Conservation (phyloP, 2,888 invertebrate species). For the Dorcus hopei region DNA sequence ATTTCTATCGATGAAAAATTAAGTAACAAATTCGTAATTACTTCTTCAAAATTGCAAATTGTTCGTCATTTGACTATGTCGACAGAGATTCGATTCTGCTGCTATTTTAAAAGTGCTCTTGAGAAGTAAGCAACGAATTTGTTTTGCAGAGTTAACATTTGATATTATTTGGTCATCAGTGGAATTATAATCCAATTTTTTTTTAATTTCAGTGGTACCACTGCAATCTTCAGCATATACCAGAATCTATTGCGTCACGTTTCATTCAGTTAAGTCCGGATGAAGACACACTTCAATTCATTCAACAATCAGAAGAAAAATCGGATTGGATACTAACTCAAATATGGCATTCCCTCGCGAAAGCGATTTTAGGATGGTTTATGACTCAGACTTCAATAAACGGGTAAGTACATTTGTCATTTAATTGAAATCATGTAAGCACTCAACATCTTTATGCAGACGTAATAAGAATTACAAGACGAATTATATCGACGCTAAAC, state of each 20-base stretch:
- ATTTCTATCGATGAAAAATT: no score
- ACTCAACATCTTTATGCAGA: no score
- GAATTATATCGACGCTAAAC: neutral
- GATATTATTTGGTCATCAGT: no score
- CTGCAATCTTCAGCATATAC: conserved; percentile 57
- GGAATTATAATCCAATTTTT: no score
- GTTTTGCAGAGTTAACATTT: no score
- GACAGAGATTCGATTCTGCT: no score
- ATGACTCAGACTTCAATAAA: conserved; percentile 95
- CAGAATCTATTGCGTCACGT: conserved; percentile 54
- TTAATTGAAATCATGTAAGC: neutral
- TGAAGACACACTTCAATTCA: conserved; percentile 70
- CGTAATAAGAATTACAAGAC: no score
- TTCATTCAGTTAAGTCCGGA: conserved; percentile 70
- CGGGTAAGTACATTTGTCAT: conserved; percentile 63
- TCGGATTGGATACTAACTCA: conserved; percentile 86
- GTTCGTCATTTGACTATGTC: no score
- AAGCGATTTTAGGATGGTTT: conserved; percentile 81
- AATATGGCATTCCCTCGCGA: conserved; percentile 84
- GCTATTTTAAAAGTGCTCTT: no score
- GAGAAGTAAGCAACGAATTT: no score
- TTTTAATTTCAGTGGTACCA: conserved; percentile 67
- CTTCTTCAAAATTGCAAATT: no score
- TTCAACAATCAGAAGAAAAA: conserved; percentile 71
- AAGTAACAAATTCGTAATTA: no score